A percentile compares a stretch with the other conserved stretches of the same genome.
phyloP scores from a whole-genome alignment of 2,797 vertebrate species.

The Takifugu rubripes region DNA sequence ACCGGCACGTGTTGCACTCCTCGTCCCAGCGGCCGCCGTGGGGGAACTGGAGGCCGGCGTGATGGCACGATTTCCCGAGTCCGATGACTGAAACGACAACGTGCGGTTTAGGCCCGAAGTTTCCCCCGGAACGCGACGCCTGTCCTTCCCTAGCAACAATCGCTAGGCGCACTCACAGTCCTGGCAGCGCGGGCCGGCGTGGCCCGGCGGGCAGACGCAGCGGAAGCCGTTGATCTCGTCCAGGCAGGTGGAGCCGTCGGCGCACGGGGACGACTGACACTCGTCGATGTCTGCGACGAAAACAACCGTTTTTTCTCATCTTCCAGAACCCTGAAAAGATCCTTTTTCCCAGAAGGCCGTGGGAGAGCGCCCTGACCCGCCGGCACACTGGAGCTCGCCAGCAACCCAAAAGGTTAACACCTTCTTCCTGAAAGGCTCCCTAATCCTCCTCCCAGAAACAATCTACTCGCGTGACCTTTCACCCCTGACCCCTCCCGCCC shows the following conservation, averaged over 20 bases:
- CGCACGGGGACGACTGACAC: conserved; percentile 92
- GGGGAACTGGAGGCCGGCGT: conserved; percentile 77
- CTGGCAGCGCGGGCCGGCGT: conserved; percentile 83
- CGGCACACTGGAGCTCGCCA: conserved; percentile 50
- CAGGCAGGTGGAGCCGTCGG: conserved; percentile 87
- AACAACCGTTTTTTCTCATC: not conserved
- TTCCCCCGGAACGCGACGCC: not conserved
- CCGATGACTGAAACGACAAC: conserved; percentile 75
- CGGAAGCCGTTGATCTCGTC: conserved; percentile 89
- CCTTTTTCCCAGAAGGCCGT: conserved; percentile 40
- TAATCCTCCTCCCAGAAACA: conserved; percentile 48
- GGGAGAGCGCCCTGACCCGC: conserved; percentile 47
- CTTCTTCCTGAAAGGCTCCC: conserved; percentile 57
- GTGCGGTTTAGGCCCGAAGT: not conserved
- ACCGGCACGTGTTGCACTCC: conserved; percentile 90
- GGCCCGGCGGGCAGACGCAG: conserved; percentile 86
- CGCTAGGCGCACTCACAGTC: conserved; percentile 77
- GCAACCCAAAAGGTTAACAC: conserved; percentile 51
- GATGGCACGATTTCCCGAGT: conserved; percentile 83
- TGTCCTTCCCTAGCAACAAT: too few relatives aligned
- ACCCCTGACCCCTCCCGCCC: conserved; percentile 41
- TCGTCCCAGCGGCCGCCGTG: conserved; percentile 88
- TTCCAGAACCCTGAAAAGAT: too few relatives aligned
- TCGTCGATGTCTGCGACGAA: conserved; percentile 85
- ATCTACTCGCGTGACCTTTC: conserved; percentile 45